These are phyloP conservation scores for Myiagra hebetior DNA, from an alignment of 2,113 vertebrate genomes.

Conservation along the genomic window DNA sequence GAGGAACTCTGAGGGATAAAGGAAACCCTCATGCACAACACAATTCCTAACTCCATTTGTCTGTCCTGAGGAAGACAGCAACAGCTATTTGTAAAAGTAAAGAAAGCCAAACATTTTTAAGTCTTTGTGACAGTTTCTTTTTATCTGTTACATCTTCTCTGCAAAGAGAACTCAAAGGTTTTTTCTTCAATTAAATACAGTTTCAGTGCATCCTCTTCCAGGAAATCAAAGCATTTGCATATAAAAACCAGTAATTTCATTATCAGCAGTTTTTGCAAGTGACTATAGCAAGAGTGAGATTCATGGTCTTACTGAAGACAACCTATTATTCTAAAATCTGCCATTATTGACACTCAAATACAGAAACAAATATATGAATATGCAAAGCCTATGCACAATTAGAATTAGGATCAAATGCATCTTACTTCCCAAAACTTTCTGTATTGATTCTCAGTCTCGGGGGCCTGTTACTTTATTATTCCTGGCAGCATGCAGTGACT, in stretches of 20 bases:
- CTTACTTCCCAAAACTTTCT: background rate
- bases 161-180: background rate
- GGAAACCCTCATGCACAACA: background rate
- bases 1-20: background rate
- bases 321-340: background rate
- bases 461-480: background rate
- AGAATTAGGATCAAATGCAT: background rate
- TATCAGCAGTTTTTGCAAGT: background rate
- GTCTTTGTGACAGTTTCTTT: background rate
- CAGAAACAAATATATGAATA: background rate
- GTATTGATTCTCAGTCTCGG: background rate
- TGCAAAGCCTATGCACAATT: background rate
- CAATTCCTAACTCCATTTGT: background rate
- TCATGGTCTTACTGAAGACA: background rate
- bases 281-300: background rate
- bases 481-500: background rate
- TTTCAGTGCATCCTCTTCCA: background rate
- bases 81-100: background rate
- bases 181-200: background rate
- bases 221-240: background rate
- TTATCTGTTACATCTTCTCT: background rate
- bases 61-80: background rate
- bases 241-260: background rate
- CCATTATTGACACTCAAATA: background rate
- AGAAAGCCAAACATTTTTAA: background rate